Percentiles rank a stretch among this genome's conserved stretches.
phyloP scores from a whole-genome alignment of 2,797 vertebrate species.

The Oreonectes daqikongensis region DNA sequence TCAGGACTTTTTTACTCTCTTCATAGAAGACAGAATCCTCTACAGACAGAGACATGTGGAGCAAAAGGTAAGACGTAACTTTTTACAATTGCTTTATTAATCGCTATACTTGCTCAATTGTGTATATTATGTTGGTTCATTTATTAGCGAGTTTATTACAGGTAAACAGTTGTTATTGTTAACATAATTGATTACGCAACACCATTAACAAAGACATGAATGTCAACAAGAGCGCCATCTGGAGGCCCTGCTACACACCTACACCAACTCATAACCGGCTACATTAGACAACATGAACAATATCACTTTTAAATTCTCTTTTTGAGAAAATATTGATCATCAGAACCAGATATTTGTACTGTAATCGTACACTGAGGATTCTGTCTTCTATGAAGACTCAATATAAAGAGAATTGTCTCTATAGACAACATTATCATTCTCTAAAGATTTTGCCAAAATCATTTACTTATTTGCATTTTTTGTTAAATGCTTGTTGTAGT shows the following conservation, averaged over 20 bases:
- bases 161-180: no score
- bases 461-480: neutral
- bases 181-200: no score
- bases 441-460: no score
- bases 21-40: constrained; percentile 9
- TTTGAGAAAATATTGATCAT: neutral
- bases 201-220: constrained; percentile 42
- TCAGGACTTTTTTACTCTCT: constrained; percentile 9
- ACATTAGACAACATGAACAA: neutral
- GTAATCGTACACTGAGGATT: constrained; percentile 7
- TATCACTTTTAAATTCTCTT: neutral
- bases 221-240: constrained; percentile 43
- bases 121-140: no score
- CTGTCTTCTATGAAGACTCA: constrained; percentile 9
- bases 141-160: no score
- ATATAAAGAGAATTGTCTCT: neutral
- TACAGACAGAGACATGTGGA: no score
- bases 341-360: constrained; percentile 17
- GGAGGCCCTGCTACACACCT: constrained; percentile 46
- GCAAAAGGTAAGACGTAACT: no score
- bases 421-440: no score
- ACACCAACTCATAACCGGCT: neutral
- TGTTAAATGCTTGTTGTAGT: neutral
- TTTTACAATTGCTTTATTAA: no score
- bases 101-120: no score